Conservation (phyloP, 2,113 vertebrate genomes). For the Callospermophilus lateralis region DNA sequence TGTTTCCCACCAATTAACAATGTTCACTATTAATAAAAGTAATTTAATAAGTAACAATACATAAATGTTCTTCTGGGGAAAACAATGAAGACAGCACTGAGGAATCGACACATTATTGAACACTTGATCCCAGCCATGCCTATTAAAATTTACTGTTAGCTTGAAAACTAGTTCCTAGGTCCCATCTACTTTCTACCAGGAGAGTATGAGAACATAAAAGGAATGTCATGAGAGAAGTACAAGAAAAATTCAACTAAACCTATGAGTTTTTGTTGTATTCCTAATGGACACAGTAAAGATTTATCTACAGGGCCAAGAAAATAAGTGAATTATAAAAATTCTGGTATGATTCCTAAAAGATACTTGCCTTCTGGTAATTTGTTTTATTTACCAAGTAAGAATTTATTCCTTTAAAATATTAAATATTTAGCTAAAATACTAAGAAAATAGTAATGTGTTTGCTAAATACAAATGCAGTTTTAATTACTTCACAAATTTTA, state of each 20-base stretch:
- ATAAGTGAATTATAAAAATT: neutral
- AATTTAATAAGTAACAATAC: no score
- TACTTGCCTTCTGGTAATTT: neutral
- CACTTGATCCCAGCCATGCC: neutral
- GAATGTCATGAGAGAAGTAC: neutral
- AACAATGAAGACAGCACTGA: neutral
- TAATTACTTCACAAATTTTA: neutral
- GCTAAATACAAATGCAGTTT: neutral
- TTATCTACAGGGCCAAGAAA: neutral
- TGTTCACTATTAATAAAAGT: no score
- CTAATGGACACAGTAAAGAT: neutral
- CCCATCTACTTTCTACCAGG: neutral
- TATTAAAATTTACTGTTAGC: neutral
- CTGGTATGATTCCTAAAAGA: neutral
- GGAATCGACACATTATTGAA: neutral
- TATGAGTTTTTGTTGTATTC: neutral
- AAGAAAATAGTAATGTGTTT: neutral
- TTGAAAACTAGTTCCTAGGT: neutral
- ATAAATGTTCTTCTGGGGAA: no score
- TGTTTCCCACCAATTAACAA: no score
- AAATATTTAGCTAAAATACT: neutral
- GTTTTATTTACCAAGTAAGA: neutral
- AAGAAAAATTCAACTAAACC: neutral
- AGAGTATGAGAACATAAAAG: fast-evolving
- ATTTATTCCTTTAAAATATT: neutral